Conservation (phyloP, 2,797 vertebrate genomes). For the Hypotaenidia okinawae region DNA sequence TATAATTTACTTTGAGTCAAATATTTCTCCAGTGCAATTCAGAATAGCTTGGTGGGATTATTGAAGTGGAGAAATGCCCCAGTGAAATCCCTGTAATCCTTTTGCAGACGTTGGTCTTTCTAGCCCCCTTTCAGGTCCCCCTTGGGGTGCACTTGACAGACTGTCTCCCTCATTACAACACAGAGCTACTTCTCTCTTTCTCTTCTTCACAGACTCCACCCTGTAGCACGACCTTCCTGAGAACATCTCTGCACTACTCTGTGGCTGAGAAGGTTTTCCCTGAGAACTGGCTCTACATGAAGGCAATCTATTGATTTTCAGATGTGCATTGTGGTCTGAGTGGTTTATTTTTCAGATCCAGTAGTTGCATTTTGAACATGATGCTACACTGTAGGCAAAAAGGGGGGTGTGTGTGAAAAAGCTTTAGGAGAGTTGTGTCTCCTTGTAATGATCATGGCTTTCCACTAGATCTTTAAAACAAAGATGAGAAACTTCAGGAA, state of each 20-base stretch:
- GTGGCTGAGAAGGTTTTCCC: not conserved
- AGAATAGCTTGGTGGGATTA: not conserved
- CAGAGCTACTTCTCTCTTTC: not conserved
- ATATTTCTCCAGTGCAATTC: not conserved
- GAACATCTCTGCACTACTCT: not conserved
- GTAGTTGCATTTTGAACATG: not conserved
- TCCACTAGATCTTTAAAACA: not conserved
- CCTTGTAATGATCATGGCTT: not conserved
- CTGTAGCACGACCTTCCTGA: conserved; percentile 8
- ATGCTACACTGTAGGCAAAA: not conserved
- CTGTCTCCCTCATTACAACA: not conserved
- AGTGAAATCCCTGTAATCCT: not conserved
- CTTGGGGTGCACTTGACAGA: not conserved
- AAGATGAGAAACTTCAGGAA: not conserved
- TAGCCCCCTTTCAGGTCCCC: not conserved
- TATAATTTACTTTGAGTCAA: not conserved
- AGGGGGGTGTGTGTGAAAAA: not conserved
- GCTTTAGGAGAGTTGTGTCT: not conserved
- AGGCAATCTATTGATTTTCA: not conserved
- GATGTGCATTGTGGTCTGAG: not conserved
- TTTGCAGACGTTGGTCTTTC: not conserved
- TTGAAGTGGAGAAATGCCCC: not conserved
- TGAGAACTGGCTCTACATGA: not conserved
- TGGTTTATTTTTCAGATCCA: not conserved
- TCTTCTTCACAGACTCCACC: conserved; percentile 65